phyloP scores from a whole-genome alignment of 2,888 invertebrate genomes.

The Epirrhoe tristata region DNA sequence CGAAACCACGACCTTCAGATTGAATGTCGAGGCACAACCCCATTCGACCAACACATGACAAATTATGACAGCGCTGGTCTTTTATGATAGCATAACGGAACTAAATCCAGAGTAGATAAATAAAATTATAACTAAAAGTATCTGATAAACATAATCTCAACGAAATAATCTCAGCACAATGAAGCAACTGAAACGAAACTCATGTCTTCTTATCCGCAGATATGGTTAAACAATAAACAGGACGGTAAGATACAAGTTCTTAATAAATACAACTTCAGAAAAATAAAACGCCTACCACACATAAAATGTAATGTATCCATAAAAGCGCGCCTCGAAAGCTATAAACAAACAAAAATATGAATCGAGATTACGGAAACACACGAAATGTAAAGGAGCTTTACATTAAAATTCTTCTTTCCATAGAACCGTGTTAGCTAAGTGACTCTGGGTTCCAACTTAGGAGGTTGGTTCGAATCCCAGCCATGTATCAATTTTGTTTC shows the following conservation, averaged over 20 bases:
- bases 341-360: constrained; percentile 78
- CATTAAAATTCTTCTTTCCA: too few relatives aligned
- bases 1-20: too few relatives aligned
- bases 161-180: not conserved
- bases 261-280: constrained; percentile 45
- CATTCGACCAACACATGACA: too few relatives aligned
- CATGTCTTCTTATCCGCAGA: constrained; percentile 46
- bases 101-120: too few relatives aligned
- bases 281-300: constrained; percentile 55
- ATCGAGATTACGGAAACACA: constrained; percentile 67
- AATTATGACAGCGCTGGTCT: too few relatives aligned
- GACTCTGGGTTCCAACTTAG: too few relatives aligned
- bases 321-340: constrained; percentile 59
- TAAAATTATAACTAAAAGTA: not conserved
- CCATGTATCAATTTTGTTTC: too few relatives aligned
- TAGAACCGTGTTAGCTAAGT: not conserved
- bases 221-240: constrained; percentile 46
- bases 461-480: too few relatives aligned
- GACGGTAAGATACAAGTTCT: constrained; percentile 36
- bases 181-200: constrained; percentile 44
- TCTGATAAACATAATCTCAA: not conserved
- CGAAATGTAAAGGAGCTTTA: constrained; percentile 43
- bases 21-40: too few relatives aligned
- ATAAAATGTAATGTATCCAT: constrained; percentile 59
- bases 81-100: too few relatives aligned